Conservation (phyloP, 1,140 invertebrate genomes). For the Fopius arisanus region DNA sequence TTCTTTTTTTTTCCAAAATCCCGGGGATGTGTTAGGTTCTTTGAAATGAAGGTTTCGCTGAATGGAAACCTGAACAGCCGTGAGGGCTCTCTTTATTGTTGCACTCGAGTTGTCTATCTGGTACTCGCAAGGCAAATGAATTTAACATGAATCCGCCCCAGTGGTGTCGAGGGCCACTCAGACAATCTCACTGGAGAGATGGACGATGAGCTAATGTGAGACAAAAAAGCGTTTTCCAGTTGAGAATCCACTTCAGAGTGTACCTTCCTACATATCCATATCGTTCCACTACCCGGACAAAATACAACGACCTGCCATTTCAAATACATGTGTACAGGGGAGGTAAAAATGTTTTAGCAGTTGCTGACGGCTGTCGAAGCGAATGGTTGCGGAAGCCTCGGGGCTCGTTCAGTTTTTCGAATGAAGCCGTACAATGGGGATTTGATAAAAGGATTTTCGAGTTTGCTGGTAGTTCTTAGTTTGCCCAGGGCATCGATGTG, state of each 20-base stretch:
- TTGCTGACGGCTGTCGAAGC: slow-evolving; percentile 5
- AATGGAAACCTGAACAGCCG: slow-evolving; percentile 26
- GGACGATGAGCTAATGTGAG: slow-evolving; percentile 25
- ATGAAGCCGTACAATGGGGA: slow-evolving; percentile 21
- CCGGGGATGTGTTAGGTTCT: too few species aligned
- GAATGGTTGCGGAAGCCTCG: slow-evolving; percentile 18
- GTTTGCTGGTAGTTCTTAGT: slow-evolving; percentile 27
- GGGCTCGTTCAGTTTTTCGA: slow-evolving; percentile 24
- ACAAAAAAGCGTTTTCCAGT: slow-evolving; percentile 16
- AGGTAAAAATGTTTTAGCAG: neutral
- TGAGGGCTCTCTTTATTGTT: slow-evolving; percentile 29
- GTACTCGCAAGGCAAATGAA: slow-evolving; percentile 28
- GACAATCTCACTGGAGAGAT: neutral
- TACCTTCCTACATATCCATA: slow-evolving; percentile 12
- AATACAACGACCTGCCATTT: neutral
- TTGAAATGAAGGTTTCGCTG: slow-evolving; percentile 24
- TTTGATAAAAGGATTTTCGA: slow-evolving; percentile 42
- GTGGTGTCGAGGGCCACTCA: slow-evolving; percentile 13
- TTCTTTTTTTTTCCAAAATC: too few species aligned
- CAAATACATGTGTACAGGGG: neutral
- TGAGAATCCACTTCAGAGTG: slow-evolving; percentile 8
- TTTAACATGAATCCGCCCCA: slow-evolving; percentile 35
- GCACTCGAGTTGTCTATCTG: slow-evolving; percentile 16
- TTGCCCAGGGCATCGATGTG: slow-evolving; percentile 8
- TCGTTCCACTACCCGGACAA: slow-evolving; percentile 4